Percentiles rank a stretch among this genome's conserved stretches.
phyloP scores from a whole-genome alignment of 2,797 vertebrate genomes.

The Caiman crocodilus region DNA sequence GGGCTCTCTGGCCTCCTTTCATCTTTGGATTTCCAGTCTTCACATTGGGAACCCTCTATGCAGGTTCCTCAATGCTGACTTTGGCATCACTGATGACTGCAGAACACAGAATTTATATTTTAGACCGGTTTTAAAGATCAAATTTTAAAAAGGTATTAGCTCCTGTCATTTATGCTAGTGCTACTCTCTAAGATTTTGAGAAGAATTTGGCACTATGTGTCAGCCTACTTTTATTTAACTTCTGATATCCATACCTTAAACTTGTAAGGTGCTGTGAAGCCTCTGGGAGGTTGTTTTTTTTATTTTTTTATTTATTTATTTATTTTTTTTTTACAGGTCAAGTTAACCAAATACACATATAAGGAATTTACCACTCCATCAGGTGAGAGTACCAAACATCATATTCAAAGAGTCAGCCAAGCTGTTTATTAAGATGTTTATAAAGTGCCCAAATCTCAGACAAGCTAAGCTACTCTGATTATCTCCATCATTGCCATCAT shows the following conservation, averaged over 20 bases:
- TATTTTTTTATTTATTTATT: too few species aligned
- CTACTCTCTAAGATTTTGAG: not conserved
- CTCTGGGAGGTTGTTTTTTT: not conserved
- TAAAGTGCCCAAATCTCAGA: not conserved
- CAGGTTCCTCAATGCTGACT: not conserved
- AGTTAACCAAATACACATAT: not conserved
- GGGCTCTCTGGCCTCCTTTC: not conserved
- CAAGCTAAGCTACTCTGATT: not conserved
- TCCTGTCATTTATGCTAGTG: rapidly evolving
- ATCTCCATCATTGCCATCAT: not conserved
- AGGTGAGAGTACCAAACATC: not conserved
- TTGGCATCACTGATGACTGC: not conserved
- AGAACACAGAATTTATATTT: not conserved
- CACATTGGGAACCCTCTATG: not conserved
- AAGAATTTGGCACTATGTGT: not conserved
- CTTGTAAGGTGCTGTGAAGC: not conserved
- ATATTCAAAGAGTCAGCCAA: not conserved
- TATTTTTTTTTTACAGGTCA: not conserved
- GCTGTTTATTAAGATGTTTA: not conserved
- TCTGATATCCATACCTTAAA: not conserved
- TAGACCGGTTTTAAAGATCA: not conserved
- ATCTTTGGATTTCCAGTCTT: not conserved
- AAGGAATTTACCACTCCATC: not conserved
- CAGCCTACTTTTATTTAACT: not conserved
- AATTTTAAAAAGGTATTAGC: not conserved